Conservation (phyloP, 1,140 invertebrate genomes). For the Aphis craccivora region DNA sequence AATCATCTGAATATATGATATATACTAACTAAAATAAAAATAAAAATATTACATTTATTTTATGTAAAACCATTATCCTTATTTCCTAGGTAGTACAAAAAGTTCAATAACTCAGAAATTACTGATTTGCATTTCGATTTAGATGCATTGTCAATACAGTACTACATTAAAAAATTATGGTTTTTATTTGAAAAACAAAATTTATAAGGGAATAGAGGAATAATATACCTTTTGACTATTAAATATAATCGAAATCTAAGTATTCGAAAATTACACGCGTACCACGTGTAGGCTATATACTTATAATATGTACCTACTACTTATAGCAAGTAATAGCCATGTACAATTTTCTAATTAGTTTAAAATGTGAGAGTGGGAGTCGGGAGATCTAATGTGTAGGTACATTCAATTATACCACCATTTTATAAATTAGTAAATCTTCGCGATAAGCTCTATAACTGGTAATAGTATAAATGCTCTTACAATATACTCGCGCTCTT, state of each 20-base stretch:
- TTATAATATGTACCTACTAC: not conserved
- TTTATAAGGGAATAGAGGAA: not conserved
- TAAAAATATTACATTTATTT: too few species aligned
- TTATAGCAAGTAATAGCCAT: not conserved
- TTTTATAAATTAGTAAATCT: constrained; percentile 16
- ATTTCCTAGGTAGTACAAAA: too few species aligned
- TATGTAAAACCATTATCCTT: too few species aligned
- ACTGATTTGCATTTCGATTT: not conserved
- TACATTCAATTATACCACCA: not conserved
- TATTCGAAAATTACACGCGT: not conserved
- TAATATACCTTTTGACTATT: not conserved
- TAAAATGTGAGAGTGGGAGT: not conserved
- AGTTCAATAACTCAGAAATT: not conserved
- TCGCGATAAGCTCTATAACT: not conserved
- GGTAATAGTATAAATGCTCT: not conserved
- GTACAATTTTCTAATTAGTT: not conserved
- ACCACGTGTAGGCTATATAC: not conserved
- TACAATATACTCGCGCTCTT: not conserved
- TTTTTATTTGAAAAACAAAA: not conserved
- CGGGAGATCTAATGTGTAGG: not conserved
- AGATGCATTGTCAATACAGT: not conserved
- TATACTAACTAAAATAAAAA: too few species aligned
- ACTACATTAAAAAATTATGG: not conserved
- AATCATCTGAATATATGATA: too few species aligned
- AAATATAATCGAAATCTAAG: not conserved